phyloP scores from a whole-genome alignment of 2,113 vertebrate species.

The Oreochromis niloticus region DNA sequence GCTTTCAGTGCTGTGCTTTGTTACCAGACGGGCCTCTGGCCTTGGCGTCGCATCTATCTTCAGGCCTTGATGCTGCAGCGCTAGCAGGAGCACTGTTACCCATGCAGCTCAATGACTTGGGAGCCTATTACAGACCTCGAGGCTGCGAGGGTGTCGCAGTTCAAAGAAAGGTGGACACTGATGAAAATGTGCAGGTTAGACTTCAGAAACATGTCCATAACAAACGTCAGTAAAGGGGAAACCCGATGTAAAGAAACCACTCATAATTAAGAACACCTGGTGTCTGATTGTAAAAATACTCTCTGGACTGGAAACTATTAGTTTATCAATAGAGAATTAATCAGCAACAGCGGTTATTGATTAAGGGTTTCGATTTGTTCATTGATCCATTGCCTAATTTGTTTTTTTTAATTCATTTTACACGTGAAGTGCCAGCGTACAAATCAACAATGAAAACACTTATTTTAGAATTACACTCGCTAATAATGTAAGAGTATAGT shows the following conservation, averaged over 20 bases:
- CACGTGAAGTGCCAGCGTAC: background rate
- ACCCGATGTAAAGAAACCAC: background rate
- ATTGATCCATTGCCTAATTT: background rate
- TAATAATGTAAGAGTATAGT: background rate
- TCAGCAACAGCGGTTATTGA: background rate
- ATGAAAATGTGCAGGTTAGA: background rate
- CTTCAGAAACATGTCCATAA: background rate
- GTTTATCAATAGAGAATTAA: background rate
- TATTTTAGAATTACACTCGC: background rate
- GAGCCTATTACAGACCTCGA: background rate
- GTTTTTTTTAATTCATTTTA: background rate
- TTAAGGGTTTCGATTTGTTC: background rate
- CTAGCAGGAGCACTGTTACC: constrained; percentile 24
- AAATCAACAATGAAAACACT: background rate
- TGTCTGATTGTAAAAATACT: background rate
- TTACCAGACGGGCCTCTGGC: constrained; percentile 26
- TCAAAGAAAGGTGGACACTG: background rate
- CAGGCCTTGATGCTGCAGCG: constrained; percentile 21
- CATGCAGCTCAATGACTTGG: constrained; percentile 6
- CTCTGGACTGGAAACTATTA: background rate
- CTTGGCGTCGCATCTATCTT: background rate
- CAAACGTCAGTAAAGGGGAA: background rate
- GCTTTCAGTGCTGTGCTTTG: background rate
- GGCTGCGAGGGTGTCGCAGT: background rate
- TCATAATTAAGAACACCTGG: background rate